Evolutionary conservation across 1,140 invertebrate genomes (phyloP).

Genomic region (Phymastichus coffea): DNA sequence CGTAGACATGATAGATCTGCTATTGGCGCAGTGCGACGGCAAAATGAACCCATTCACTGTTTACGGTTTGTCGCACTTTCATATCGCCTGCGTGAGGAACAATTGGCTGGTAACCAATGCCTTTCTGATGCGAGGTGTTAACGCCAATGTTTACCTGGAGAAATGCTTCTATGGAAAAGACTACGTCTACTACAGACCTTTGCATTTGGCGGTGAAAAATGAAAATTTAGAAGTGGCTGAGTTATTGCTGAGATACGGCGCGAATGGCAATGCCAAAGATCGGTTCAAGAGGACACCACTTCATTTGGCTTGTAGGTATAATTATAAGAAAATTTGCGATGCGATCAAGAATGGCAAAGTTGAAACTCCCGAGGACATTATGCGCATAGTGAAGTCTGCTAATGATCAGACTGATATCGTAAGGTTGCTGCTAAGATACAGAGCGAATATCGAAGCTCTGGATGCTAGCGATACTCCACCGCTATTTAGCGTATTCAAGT

Average conservation of each 20-base stretch:
- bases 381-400: not conserved
- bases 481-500: slow-evolving; percentile 14
- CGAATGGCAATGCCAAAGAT: slow-evolving; percentile 13
- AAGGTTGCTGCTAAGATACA: not conserved
- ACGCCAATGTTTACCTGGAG: slow-evolving; percentile 10
- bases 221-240: slow-evolving; percentile 10
- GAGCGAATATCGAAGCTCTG: not conserved
- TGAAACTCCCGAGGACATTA: not conserved
- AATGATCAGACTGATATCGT: slow-evolving; percentile 12
- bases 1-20: not conserved
- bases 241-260: slow-evolving; percentile 11
- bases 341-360: not conserved
- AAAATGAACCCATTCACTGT: slow-evolving; percentile 13
- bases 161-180: slow-evolving; percentile 15
- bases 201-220: slow-evolving; percentile 8
- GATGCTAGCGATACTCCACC: slow-evolving; percentile 10
- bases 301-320: slow-evolving; percentile 15
- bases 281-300: not conserved
- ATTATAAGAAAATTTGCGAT: slow-evolving; percentile 1
- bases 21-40: slow-evolving; percentile 4
- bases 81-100: slow-evolving; percentile 15
- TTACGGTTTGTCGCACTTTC: slow-evolving; percentile 17
- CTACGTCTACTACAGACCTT: slow-evolving; percentile 7
- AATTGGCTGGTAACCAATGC: not conserved
- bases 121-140: not conserved